phyloP scores from a whole-genome alignment of 2,113 vertebrate species.

The Sylvicapra grimmia region DNA sequence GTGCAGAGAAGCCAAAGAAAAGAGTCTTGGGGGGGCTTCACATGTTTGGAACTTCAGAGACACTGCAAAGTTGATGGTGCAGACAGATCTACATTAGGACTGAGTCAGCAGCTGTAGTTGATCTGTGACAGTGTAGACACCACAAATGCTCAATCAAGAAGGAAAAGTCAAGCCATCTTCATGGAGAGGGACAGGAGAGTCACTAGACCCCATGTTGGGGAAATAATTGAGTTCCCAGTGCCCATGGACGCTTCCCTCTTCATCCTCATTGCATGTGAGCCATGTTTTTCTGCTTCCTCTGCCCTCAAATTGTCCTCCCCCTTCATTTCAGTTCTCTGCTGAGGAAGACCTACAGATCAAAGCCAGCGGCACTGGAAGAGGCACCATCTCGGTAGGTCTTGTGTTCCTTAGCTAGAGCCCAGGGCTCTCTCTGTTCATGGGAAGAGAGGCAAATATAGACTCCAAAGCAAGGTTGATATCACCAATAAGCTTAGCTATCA shows the following conservation, averaged over 20 bases:
- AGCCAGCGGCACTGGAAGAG: slow-evolving; percentile 4
- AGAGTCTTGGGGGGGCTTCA: background rate
- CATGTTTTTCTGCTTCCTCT: background rate
- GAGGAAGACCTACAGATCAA: slow-evolving; percentile 19
- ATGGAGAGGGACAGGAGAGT: background rate
- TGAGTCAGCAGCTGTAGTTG: background rate
- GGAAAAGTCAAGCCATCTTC: background rate
- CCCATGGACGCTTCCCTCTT: background rate
- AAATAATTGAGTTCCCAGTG: background rate
- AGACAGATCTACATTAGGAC: background rate
- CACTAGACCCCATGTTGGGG: background rate
- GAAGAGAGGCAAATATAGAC: background rate
- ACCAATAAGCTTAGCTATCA: background rate
- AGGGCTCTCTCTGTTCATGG: background rate
- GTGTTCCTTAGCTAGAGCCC: background rate
- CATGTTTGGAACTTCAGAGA: background rate
- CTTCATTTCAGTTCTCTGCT: slow-evolving; percentile 27
- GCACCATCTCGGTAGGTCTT: slow-evolving; percentile 33
- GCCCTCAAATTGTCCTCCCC: background rate
- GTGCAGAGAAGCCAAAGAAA: background rate
- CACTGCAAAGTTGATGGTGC: background rate
- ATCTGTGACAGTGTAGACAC: background rate
- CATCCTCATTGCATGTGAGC: background rate
- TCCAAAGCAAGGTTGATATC: background rate
- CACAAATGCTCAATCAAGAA: background rate